Percentiles rank a stretch among this genome's conserved stretches.
phyloP scores from a whole-genome alignment of 2,797 vertebrate genomes.

The Cynopterus sphinx region DNA sequence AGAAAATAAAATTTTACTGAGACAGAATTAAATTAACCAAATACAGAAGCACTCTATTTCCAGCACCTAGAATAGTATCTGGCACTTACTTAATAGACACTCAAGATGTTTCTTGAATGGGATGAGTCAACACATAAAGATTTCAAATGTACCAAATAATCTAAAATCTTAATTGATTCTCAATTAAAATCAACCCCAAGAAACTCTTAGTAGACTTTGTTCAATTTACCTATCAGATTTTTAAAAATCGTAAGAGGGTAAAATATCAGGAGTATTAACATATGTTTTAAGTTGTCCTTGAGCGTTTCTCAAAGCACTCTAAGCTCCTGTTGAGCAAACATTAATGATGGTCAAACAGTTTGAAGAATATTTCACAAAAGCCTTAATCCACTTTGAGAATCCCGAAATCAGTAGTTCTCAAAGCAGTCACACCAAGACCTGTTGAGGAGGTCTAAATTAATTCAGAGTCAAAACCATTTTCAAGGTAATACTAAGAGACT shows the following conservation, averaged over 20 bases:
- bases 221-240: background rate
- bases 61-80: background rate
- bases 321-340: background rate
- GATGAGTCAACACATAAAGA: background rate
- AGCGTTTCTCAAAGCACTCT: background rate
- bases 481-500: background rate
- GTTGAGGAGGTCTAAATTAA: background rate
- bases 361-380: background rate
- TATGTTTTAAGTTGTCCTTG: background rate
- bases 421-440: background rate
- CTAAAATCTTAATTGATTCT: constrained; percentile 5
- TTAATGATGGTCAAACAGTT: background rate
- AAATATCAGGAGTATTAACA: background rate
- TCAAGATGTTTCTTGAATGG: background rate
- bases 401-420: background rate
- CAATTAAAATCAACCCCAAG: constrained; percentile 38
- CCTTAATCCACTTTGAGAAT: background rate
- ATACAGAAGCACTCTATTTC: background rate
- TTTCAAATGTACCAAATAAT: background rate
- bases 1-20: constrained; percentile 14
- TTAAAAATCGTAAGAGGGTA: background rate
- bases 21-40: background rate
- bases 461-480: background rate
- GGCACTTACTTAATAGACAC: background rate
- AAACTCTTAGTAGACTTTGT: background rate